phyloP scores from a whole-genome alignment of 2,888 invertebrate genomes.

The Ophonus ardosiacus region DNA sequence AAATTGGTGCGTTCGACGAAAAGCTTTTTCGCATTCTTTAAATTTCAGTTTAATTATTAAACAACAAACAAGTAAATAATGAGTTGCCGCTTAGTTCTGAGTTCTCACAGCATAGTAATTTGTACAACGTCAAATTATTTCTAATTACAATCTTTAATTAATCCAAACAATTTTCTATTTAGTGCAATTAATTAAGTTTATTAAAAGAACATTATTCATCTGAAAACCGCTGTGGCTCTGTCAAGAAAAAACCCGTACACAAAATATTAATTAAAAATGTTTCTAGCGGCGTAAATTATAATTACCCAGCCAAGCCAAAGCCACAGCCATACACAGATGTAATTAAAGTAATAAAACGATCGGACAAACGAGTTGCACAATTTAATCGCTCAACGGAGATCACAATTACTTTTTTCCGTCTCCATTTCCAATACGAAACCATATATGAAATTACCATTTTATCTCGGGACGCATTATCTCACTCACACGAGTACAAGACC shows the following conservation, averaged over 20 bases:
- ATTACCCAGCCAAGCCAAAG: slow-evolving; percentile 14
- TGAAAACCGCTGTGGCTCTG: slow-evolving; percentile 36
- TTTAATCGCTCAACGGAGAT: slow-evolving; percentile 43
- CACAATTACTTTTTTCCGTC: slow-evolving; percentile 35
- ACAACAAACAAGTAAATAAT: slow-evolving; percentile 48
- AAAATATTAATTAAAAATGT: slow-evolving; percentile 58
- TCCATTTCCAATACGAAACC: slow-evolving; percentile 6
- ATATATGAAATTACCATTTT: neutral
- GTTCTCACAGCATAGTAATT: slow-evolving; percentile 52
- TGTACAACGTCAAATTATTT: slow-evolving; percentile 53
- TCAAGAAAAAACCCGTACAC: slow-evolving; percentile 48
- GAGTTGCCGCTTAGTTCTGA: slow-evolving; percentile 32
- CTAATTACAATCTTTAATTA: slow-evolving; percentile 56
- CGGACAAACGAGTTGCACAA: slow-evolving; percentile 37
- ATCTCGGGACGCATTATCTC: neutral
- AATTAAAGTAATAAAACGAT: slow-evolving; percentile 58
- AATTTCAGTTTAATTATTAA: slow-evolving; percentile 38
- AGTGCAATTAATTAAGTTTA: slow-evolving; percentile 58
- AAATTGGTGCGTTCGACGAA: slow-evolving; percentile 1
- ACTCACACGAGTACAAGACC: neutral
- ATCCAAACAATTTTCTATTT: slow-evolving; percentile 58
- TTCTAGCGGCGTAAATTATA: slow-evolving; percentile 55
- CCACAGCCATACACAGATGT: slow-evolving; percentile 37
- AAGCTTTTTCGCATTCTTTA: slow-evolving; percentile 37
- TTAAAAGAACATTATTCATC: slow-evolving; percentile 59